These are phyloP conservation scores for Corythornis vintsioides DNA, from an alignment of 2,113 vertebrate species.

Conservation along the genomic window DNA sequence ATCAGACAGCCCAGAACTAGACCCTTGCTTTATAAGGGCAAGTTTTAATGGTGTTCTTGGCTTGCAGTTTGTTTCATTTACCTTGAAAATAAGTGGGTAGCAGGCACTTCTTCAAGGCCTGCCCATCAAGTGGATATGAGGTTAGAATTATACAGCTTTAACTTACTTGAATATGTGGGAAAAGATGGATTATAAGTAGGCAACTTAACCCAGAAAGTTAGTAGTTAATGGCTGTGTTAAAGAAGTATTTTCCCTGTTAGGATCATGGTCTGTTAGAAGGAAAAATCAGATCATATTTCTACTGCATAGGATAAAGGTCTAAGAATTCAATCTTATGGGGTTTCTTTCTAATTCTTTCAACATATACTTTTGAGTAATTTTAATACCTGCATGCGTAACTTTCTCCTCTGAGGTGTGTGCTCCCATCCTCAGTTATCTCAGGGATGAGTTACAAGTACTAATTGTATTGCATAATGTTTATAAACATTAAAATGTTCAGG, in stretches of 20 bases:
- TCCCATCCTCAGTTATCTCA: background rate
- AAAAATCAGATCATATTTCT: conserved; percentile 18
- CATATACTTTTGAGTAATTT: background rate
- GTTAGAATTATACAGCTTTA: conserved; percentile 5
- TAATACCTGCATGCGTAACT: background rate
- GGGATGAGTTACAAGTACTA: background rate
- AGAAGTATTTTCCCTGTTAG: conserved; percentile 38
- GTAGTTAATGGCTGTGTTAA: conserved; percentile 59
- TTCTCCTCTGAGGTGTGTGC: background rate
- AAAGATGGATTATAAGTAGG: conserved; percentile 7
- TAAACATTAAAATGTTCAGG: background rate
- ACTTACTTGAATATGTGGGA: conserved; percentile 34
- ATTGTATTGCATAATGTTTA: background rate
- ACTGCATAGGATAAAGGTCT: background rate
- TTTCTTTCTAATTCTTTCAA: conserved; percentile 2
- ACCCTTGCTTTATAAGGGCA: background rate
- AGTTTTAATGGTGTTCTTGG: background rate
- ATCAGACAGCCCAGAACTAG: conserved; percentile 12
- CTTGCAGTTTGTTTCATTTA: conserved; percentile 52
- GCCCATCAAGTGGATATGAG: conserved; percentile 20
- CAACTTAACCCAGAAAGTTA: conserved; percentile 25
- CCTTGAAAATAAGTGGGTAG: conserved; percentile 56
- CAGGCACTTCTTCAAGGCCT: conserved; percentile 21
- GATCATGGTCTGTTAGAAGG: background rate
- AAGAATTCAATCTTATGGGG: background rate